Evolutionary conservation across 2,113 vertebrate genomes (phyloP).

Genomic region (Dromas ardeola): DNA sequence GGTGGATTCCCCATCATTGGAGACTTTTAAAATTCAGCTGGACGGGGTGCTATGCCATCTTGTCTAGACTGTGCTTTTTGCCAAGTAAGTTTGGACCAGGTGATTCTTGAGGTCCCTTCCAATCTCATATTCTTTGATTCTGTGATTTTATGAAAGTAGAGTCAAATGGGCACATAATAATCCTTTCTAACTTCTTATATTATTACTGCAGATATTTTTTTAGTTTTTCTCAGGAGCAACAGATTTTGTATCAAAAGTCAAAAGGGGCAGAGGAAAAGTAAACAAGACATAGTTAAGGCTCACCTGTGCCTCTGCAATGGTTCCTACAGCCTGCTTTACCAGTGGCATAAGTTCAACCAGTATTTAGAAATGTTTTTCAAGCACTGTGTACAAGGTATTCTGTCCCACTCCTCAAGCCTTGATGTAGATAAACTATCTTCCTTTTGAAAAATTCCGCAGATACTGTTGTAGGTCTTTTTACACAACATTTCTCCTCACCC

Average conservation of each 20-base stretch:
- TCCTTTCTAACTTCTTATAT: not conserved
- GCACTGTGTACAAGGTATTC: not conserved
- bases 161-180: not conserved
- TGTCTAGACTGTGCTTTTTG: not conserved
- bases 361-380: not conserved
- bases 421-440: not conserved
- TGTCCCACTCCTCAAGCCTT: not conserved
- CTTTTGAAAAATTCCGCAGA: not conserved
- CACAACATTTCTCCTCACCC: fast-evolving
- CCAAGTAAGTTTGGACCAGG: not conserved
- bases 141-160: not conserved
- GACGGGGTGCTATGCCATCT: not conserved
- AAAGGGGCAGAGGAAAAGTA: not conserved
- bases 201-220: not conserved
- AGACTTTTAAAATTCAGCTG: not conserved
- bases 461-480: not conserved
- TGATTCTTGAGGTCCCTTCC: not conserved
- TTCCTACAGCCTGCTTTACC: not conserved
- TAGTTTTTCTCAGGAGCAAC: not conserved
- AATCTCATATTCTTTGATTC: not conserved
- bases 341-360: not conserved
- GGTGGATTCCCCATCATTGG: not conserved
- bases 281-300: not conserved
- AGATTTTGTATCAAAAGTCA: not conserved
- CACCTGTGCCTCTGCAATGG: not conserved